Percentiles rank a stretch among this genome's conserved stretches.
These are phyloP conservation scores for Trissonchulus sp. DNA, from an alignment of 2,888 invertebrate genomes.

Conservation along the genomic window DNA sequence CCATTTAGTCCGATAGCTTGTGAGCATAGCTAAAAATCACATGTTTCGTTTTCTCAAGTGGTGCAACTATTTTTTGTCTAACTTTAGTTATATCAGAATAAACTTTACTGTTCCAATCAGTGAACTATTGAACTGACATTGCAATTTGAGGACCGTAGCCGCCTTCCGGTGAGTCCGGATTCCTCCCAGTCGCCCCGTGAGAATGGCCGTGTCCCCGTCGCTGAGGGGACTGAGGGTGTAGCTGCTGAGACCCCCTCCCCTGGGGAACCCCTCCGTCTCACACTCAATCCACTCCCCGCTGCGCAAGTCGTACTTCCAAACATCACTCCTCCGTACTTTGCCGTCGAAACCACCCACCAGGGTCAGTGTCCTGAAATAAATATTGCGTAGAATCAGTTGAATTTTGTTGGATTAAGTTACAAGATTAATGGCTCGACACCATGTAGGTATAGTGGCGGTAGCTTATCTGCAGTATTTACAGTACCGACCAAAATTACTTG, in stretches of 20 bases:
- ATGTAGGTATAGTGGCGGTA: too few species aligned
- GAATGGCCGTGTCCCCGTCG: not conserved
- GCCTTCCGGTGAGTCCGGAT: conserved; percentile 18
- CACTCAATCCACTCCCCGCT: not conserved
- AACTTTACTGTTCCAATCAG: too few species aligned
- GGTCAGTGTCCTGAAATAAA: conserved; percentile 2
- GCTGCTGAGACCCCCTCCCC: conserved; percentile 23
- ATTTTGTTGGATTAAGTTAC: not conserved
- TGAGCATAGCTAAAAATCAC: too few species aligned
- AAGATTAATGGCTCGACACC: too few species aligned
- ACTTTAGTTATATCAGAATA: too few species aligned
- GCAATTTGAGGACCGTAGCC: conserved; percentile 12
- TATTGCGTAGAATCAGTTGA: too few species aligned
- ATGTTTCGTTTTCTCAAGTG: too few species aligned
- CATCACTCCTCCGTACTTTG: not conserved
- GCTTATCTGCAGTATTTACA: too few species aligned
- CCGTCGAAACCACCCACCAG: conserved; percentile 24
- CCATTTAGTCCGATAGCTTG: too few species aligned
- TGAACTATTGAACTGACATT: too few species aligned
- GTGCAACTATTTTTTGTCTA: too few species aligned
- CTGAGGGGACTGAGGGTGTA: conserved; percentile 1
- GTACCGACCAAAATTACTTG: too few species aligned
- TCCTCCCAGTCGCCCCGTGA: conserved; percentile 20
- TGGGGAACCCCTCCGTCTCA: conserved; percentile 5
- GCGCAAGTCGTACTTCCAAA: conserved; percentile 17